Evolutionary conservation across 2,113 vertebrate genomes (phyloP).

Genomic region (Phocoena phocoena): DNA sequence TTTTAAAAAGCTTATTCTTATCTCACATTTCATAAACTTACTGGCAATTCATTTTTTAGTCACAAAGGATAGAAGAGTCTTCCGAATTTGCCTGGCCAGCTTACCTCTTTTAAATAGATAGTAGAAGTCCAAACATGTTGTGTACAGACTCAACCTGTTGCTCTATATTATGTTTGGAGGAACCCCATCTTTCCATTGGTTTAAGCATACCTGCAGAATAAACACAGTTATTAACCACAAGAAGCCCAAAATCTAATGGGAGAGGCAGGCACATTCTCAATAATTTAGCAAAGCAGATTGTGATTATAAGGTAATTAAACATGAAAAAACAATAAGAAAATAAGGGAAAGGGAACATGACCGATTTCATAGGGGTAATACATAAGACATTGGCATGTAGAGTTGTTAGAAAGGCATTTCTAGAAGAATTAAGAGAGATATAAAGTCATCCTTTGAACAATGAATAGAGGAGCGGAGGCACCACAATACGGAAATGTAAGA

Average conservation of each 20-base stretch:
- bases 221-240: background rate
- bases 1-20: background rate
- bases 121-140: rapidly evolving
- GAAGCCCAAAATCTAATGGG: background rate
- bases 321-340: background rate
- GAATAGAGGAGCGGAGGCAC: background rate
- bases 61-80: background rate
- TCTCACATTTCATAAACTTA: background rate
- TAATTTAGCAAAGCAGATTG: background rate
- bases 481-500: background rate
- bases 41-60: background rate
- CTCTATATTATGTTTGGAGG: background rate
- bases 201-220: background rate
- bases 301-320: background rate
- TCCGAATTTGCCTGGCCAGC: background rate
- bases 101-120: background rate
- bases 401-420: background rate
- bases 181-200: background rate
- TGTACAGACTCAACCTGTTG: background rate
- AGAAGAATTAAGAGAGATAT: background rate
- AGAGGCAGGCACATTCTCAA: background rate
- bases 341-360: background rate
- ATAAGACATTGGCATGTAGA: background rate
- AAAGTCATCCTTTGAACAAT: background rate
- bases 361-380: background rate